Conservation (phyloP, 2,888 invertebrate species). For the Syrista parreyssii region DNA sequence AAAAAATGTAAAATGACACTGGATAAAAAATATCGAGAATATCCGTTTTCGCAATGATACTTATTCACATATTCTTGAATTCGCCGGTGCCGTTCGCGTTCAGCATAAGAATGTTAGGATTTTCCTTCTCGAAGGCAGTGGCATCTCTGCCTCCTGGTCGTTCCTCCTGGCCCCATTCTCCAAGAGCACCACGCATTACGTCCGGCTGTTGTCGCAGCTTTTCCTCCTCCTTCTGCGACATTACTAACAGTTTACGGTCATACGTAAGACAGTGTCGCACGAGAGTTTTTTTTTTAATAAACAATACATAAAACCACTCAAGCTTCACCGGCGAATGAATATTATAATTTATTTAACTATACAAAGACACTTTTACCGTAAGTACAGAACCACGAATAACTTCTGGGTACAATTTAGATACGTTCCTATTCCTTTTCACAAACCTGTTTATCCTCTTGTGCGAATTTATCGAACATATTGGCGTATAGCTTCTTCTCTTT, state of each 20-base stretch:
- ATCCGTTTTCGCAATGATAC: no score
- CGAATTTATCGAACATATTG: slow-evolving; percentile 96
- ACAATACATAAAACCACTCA: no score
- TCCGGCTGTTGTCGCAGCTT: slow-evolving; percentile 76
- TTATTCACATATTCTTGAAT: slow-evolving; percentile 78
- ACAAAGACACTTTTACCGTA: background rate
- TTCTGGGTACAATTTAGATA: no score
- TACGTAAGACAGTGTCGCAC: background rate
- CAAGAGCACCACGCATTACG: slow-evolving; percentile 78
- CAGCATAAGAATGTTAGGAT: slow-evolving; percentile 81
- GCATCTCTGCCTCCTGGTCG: slow-evolving; percentile 74
- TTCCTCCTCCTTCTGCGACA: slow-evolving; percentile 77
- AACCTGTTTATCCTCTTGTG: slow-evolving; percentile 78
- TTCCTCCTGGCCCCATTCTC: slow-evolving; percentile 80
- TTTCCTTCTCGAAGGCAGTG: slow-evolving; percentile 82
- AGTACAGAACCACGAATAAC: no score
- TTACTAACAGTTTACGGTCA: slow-evolving; percentile 53
- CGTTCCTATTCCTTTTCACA: slow-evolving; percentile 39
- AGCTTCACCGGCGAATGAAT: background rate
- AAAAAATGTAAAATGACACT: no score
- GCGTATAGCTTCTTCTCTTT: slow-evolving; percentile 90
- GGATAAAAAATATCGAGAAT: background rate
- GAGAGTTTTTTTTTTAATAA: no score
- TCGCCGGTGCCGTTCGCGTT: slow-evolving; percentile 76
- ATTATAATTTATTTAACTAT: background rate